phyloP scores from a whole-genome alignment of 2,797 vertebrate species.

The Sebastes taczanowskii region DNA sequence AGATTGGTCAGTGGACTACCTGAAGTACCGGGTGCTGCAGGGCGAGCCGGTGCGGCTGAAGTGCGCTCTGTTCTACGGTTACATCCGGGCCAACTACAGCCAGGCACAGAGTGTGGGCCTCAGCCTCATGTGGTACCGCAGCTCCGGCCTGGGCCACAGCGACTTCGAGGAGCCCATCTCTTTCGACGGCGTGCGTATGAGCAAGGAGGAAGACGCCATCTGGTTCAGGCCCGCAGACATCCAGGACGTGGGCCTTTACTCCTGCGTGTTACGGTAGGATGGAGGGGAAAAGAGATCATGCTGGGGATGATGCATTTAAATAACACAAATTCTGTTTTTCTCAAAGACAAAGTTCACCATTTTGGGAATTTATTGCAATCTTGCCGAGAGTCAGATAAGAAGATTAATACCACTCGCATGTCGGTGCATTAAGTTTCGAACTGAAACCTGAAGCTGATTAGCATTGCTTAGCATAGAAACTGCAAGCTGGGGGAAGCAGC shows the following conservation, averaged over 20 bases:
- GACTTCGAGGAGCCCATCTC: constrained; percentile 98
- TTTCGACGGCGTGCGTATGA: constrained; percentile 96
- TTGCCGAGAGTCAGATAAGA: background rate
- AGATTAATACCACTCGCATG: background rate
- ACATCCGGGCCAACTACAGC: constrained; percentile 98
- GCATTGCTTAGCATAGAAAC: background rate
- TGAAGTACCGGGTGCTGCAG: constrained; percentile 96
- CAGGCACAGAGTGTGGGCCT: constrained; percentile 97
- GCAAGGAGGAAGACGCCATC: constrained; percentile 98
- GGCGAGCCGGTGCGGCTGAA: constrained; percentile 98
- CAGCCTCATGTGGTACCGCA: constrained; percentile 99
- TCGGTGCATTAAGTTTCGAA: background rate
- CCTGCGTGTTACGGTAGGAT: constrained; percentile 94
- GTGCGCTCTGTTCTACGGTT: constrained; percentile 98
- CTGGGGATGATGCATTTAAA: background rate
- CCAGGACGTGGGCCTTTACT: constrained; percentile 95
- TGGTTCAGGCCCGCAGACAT: constrained; percentile 97
- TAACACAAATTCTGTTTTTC: background rate
- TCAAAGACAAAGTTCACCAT: background rate
- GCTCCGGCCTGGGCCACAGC: constrained; percentile 90
- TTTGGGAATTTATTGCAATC: background rate
- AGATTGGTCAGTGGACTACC: constrained; percentile 98
- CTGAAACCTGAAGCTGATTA: background rate
- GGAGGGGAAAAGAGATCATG: background rate
- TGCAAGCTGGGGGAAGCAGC: background rate